Evolutionary conservation across 1,140 invertebrate genomes (phyloP).

Genomic region (Pseudomyrmex sp.): DNA sequence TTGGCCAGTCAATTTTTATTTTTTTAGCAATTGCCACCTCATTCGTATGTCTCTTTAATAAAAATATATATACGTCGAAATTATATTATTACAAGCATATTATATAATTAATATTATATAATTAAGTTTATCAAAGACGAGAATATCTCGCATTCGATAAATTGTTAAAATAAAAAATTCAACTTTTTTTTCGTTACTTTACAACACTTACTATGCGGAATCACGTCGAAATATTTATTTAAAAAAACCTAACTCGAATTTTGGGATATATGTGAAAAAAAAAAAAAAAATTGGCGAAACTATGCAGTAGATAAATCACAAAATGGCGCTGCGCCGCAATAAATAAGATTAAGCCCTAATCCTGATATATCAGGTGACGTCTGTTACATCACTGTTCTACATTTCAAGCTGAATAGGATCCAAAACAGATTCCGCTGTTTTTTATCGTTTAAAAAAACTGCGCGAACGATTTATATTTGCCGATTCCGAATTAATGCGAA

Average conservation of each 20-base stretch:
- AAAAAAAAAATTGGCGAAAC: constrained; percentile 16
- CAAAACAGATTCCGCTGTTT: constrained; percentile 41
- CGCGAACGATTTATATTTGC: constrained; percentile 34
- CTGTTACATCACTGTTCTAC: constrained; percentile 48
- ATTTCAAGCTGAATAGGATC: constrained; percentile 47
- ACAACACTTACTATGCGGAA: not conserved
- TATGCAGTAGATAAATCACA: constrained; percentile 46
- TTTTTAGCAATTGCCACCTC: no score
- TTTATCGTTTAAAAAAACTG: constrained; percentile 40
- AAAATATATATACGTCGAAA: no score
- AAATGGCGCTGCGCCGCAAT: constrained; percentile 25
- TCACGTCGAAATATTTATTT: constrained; percentile 5
- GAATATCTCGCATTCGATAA: not conserved
- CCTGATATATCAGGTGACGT: constrained; percentile 51
- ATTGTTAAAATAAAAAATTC: not conserved
- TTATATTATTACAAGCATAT: no score
- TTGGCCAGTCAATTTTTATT: no score
- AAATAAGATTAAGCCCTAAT: constrained; percentile 49
- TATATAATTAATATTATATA: no score
- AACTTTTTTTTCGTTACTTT: not conserved
- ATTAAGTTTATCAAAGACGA: no score
- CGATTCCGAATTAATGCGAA: constrained; percentile 45
- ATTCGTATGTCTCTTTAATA: no score
- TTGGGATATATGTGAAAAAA: constrained; percentile 15
- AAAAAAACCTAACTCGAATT: constrained; percentile 16